Evolutionary conservation across 2,797 vertebrate genomes (phyloP).

Genomic region (Esox lucius): DNA sequence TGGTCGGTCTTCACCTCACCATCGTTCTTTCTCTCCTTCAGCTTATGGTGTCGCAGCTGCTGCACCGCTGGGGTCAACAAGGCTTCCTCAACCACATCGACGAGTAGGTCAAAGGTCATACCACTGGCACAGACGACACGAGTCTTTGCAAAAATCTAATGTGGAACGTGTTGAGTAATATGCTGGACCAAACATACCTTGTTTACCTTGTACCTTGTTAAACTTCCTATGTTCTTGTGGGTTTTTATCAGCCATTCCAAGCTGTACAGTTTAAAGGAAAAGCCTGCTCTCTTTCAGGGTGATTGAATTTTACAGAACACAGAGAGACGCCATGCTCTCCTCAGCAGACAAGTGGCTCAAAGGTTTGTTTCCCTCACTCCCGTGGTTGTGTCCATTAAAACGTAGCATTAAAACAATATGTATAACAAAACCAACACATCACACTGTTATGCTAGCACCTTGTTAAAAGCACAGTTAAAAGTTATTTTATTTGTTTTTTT

Average conservation of each 20-base stretch:
- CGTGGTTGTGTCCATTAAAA: background rate
- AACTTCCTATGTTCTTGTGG: background rate
- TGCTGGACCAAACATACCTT: too few species aligned
- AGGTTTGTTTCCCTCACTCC: slow-evolving; percentile 65
- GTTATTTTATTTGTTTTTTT: too few species aligned
- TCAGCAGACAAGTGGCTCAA: slow-evolving; percentile 82
- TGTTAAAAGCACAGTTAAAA: background rate
- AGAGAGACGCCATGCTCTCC: slow-evolving; percentile 75
- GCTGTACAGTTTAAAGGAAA: background rate
- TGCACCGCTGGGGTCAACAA: slow-evolving; percentile 87
- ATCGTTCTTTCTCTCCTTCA: slow-evolving; percentile 45
- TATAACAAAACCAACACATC: background rate
- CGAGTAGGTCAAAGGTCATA: slow-evolving; percentile 66
- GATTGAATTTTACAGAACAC: slow-evolving; percentile 78
- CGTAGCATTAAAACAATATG: background rate
- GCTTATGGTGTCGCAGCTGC: slow-evolving; percentile 85
- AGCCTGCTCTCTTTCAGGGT: slow-evolving; percentile 58
- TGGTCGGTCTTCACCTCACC: background rate
- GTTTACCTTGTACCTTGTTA: too few species aligned
- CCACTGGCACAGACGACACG: background rate
- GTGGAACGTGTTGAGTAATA: too few species aligned
- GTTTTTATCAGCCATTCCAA: background rate
- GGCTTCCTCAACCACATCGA: slow-evolving; percentile 88
- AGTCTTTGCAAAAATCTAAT: background rate
- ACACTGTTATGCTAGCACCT: background rate